phyloP scores from a whole-genome alignment of 2,113 vertebrate genomes.

The Casuarius casuarius region DNA sequence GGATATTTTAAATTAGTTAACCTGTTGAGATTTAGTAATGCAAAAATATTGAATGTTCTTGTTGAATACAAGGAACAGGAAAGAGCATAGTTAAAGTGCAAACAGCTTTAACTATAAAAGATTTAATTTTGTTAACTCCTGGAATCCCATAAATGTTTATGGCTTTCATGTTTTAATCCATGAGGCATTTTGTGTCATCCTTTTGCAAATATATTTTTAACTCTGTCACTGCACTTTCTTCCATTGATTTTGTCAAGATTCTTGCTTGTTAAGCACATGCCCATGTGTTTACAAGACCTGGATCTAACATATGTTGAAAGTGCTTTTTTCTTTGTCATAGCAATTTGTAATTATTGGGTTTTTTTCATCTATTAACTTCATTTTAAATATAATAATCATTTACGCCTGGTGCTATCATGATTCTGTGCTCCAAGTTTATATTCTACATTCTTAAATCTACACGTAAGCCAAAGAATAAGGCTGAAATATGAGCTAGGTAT shows the following conservation, averaged over 20 bases:
- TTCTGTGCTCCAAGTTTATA: not conserved
- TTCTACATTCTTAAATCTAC: not conserved
- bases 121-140: not conserved
- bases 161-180: not conserved
- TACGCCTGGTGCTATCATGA: not conserved
- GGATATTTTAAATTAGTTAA: not conserved
- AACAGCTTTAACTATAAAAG: not conserved
- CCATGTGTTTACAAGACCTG: not conserved
- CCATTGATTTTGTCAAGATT: not conserved
- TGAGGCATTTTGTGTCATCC: not conserved
- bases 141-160: not conserved
- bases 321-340: not conserved
- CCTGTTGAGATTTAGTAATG: not conserved
- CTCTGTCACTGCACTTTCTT: not conserved
- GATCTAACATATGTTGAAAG: not conserved
- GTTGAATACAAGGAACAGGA: not conserved
- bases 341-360: not conserved
- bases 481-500: constrained; percentile 1
- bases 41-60: not conserved
- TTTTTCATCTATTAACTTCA: not conserved
- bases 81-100: not conserved
- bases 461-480: not conserved
- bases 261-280: not conserved
- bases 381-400: not conserved
- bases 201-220: not conserved